Evolutionary conservation across 2,888 invertebrate species (phyloP).

Genomic region (Hecatera dysodea): DNA sequence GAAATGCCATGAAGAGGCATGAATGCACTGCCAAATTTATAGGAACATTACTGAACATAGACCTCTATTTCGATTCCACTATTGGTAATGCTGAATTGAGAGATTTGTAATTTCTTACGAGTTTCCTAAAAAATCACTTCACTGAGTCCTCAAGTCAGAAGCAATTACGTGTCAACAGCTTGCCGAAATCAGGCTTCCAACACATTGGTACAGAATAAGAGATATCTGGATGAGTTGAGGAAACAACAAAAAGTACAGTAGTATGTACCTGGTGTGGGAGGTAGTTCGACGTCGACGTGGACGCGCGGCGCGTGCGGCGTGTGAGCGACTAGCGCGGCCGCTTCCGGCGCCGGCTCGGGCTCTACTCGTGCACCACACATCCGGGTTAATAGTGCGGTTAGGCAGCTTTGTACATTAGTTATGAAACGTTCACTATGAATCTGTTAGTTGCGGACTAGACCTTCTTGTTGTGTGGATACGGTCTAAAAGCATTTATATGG

Average conservation of each 20-base stretch:
- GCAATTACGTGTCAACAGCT: not conserved
- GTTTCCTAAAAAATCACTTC: not conserved
- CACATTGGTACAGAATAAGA: not conserved
- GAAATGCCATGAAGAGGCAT: not conserved
- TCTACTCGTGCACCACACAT: conserved; percentile 77
- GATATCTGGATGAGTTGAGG: not conserved
- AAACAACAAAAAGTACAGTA: not conserved
- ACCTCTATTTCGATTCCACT: not conserved
- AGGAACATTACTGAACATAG: not conserved
- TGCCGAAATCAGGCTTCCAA: not conserved
- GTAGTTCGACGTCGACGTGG: conserved; percentile 78
- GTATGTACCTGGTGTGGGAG: conserved; percentile 84
- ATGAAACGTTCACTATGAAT: conserved; percentile 40
- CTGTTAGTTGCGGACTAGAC: conserved; percentile 12
- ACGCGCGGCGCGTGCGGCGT: conserved; percentile 73
- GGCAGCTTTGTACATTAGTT: conserved; percentile 61
- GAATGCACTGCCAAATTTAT: not conserved
- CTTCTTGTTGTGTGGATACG: conserved; percentile 7
- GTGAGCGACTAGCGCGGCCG: conserved; percentile 67
- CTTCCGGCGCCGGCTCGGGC: conserved; percentile 74
- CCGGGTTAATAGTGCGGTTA: conserved; percentile 67
- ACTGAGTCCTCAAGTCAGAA: not conserved
- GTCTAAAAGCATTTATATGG: not conserved
- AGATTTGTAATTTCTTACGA: not conserved
- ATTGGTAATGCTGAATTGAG: not conserved